A percentile compares a stretch with the other conserved stretches of the same genome.
phyloP scores from a whole-genome alignment of 2,888 invertebrate genomes.

The Physocephala rufipes region DNA sequence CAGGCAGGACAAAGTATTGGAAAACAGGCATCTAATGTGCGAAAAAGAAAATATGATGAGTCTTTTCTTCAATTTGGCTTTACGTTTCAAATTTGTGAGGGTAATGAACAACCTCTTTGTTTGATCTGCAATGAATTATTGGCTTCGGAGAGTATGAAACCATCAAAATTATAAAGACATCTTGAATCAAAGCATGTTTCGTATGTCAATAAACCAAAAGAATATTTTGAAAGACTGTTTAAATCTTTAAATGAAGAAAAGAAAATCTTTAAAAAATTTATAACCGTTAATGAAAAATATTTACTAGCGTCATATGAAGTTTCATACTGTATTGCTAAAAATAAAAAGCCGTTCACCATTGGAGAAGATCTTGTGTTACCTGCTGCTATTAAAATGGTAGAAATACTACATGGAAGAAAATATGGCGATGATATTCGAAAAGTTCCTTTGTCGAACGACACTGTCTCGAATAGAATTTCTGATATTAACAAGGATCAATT shows the following conservation, averaged over 20 bases:
- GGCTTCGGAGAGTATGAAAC: not conserved
- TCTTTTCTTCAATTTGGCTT: not conserved
- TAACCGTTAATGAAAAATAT: not conserved
- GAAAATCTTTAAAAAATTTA: not conserved
- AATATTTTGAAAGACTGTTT: not conserved
- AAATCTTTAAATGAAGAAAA: not conserved
- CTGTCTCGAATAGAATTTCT: constrained; percentile 21
- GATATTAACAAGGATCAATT: constrained; percentile 4
- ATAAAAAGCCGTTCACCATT: constrained; percentile 27
- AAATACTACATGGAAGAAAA: constrained; percentile 17
- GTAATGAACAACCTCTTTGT: not conserved
- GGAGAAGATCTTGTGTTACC: constrained; percentile 25
- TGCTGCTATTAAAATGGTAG: constrained; percentile 21
- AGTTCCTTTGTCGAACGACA: constrained; percentile 12
- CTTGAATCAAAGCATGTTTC: not conserved
- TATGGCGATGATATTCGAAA: constrained; percentile 13
- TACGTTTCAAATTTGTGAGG: not conserved
- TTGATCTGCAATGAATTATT: constrained; percentile 1
- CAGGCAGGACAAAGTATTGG: not conserved
- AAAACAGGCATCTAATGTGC: not conserved
- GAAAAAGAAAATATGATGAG: not conserved
- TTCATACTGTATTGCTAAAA: constrained; percentile 22
- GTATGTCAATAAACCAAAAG: not conserved
- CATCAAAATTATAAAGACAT: not conserved
- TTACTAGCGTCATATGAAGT: not conserved